Conservation (phyloP, 2,888 invertebrate genomes). For the Noctua comes region DNA sequence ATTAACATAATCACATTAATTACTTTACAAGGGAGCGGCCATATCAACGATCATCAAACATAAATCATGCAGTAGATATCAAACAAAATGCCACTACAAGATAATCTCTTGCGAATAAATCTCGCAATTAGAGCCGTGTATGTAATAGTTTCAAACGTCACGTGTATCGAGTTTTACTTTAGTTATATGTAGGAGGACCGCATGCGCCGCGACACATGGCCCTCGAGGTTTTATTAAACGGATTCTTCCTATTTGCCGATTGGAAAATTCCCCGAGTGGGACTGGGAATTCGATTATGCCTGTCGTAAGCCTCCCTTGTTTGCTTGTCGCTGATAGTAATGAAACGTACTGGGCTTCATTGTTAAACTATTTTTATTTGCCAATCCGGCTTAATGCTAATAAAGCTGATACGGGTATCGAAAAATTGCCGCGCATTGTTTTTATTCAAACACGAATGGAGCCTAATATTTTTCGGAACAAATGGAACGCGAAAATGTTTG, state of each 20-base stretch:
- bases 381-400: conserved; percentile 27
- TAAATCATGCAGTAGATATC: conserved; percentile 37
- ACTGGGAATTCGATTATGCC: conserved; percentile 80
- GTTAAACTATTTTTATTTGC: conserved; percentile 22
- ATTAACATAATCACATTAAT: conserved; percentile 53
- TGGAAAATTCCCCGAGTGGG: conserved; percentile 77
- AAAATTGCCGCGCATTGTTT: conserved; percentile 46
- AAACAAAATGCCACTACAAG: conserved; percentile 32
- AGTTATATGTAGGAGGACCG: conserved; percentile 52
- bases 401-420: conserved; percentile 31
- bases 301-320: conserved; percentile 77
- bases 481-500: conserved; percentile 54
- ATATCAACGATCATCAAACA: conserved; percentile 37
- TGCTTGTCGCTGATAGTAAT: conserved; percentile 69
- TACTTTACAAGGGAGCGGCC: conserved; percentile 27
- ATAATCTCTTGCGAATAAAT: conserved; percentile 54
- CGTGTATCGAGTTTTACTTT: conserved; percentile 60
- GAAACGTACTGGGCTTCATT: conserved; percentile 54
- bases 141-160: conserved; percentile 55
- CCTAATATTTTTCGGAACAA: conserved; percentile 30
- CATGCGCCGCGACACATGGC: conserved; percentile 64
- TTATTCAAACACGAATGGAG: conserved; percentile 34
- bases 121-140: conserved; percentile 32
- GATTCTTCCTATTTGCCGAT: conserved; percentile 79
- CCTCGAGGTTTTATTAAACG: conserved; percentile 76